Percentiles rank a stretch among this genome's conserved stretches.
Evolutionary conservation across 2,888 invertebrate species (phyloP).

Genomic region (Ctena decussata): DNA sequence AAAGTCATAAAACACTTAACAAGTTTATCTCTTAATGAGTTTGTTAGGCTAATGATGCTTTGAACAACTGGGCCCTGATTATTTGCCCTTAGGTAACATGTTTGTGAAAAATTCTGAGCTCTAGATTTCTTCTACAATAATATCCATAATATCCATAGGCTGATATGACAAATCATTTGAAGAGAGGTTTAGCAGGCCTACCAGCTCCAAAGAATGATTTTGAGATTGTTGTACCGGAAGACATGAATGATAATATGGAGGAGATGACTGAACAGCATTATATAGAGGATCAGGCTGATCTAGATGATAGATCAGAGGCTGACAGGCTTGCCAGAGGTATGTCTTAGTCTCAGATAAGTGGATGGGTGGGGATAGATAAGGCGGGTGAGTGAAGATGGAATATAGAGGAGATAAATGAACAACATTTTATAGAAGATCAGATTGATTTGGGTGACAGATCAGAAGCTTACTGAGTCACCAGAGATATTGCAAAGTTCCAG

Average conservation of each 20-base stretch:
- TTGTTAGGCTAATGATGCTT: too few species aligned
- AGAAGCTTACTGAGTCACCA: constrained; percentile 72
- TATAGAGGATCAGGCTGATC: constrained; percentile 92
- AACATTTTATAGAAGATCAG: constrained; percentile 90
- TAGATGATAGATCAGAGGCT: constrained; percentile 89
- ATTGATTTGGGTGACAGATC: constrained; percentile 91
- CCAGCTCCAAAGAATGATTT: constrained; percentile 99
- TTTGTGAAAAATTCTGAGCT: too few species aligned
- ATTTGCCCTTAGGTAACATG: too few species aligned
- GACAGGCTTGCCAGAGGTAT: constrained; percentile 71
- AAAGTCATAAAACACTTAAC: too few species aligned
- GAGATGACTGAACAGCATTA: constrained; percentile 86
- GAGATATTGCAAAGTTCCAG: too few species aligned
- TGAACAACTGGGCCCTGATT: too few species aligned
- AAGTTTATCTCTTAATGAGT: too few species aligned
- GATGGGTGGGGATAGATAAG: too few species aligned
- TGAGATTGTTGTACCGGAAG: constrained; percentile 98
- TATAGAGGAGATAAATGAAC: constrained; percentile 87
- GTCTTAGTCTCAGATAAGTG: too few species aligned
- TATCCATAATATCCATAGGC: constrained; percentile 47
- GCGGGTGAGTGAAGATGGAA: too few species aligned
- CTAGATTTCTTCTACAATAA: too few species aligned
- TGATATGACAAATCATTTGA: constrained; percentile 84
- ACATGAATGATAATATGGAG: constrained; percentile 88
- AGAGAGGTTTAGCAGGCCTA: constrained; percentile 92